phyloP scores from a whole-genome alignment of 2,888 invertebrate species.

The Eumacrocentrus americanus region DNA sequence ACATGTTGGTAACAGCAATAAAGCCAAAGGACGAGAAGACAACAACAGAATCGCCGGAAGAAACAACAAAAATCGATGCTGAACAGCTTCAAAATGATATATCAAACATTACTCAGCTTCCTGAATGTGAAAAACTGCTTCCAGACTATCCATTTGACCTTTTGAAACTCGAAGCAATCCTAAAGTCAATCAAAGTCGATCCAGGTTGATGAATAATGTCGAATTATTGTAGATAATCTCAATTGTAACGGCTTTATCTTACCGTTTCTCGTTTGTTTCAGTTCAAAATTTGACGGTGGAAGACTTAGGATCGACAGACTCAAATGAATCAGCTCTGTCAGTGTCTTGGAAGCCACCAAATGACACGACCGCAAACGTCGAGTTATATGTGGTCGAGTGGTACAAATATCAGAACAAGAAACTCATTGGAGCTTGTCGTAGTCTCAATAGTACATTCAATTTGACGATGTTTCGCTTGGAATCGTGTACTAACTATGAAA shows the following conservation, averaged over 20 bases:
- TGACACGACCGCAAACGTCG: neutral
- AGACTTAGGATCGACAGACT: constrained; percentile 15
- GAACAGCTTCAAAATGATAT: neutral
- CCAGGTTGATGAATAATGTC: too few species aligned
- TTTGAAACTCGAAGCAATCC: neutral
- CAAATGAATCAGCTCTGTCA: constrained; percentile 26
- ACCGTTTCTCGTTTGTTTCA: neutral
- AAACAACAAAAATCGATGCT: neutral
- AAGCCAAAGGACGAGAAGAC: neutral
- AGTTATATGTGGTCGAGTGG: constrained; percentile 33
- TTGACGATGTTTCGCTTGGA: constrained; percentile 20
- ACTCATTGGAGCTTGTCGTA: constrained; percentile 5
- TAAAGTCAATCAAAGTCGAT: neutral
- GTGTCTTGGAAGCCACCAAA: constrained; percentile 32
- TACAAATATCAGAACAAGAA: neutral
- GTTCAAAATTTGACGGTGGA: constrained; percentile 13
- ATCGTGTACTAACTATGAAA: constrained; percentile 32
- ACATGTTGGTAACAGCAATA: neutral
- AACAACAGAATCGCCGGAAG: neutral
- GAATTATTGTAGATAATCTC: too few species aligned
- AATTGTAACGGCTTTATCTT: too few species aligned
- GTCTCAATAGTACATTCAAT: neutral
- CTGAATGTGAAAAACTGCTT: neutral
- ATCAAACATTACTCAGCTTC: neutral
- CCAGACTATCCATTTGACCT: neutral